Conservation (phyloP, 2,797 vertebrate species). For the Salmo trutta region DNA sequence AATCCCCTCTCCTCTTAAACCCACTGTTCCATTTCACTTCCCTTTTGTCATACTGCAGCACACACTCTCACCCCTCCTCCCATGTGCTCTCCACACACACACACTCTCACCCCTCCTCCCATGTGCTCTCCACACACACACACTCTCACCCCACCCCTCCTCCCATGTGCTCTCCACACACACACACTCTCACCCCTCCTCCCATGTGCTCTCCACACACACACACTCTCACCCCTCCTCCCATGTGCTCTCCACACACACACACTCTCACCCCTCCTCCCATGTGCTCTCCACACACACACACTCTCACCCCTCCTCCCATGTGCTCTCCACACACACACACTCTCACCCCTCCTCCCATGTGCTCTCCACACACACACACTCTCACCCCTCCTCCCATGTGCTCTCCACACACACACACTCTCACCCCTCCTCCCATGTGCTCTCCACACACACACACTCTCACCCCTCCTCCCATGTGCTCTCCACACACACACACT, state of each 20-base stretch:
- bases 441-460: not conserved
- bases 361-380: not conserved
- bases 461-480: too few relatives aligned
- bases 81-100: not conserved
- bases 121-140: not conserved
- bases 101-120: too few relatives aligned
- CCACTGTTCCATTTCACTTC: conserved; percentile 72
- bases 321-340: not conserved
- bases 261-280: too few relatives aligned
- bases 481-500: not conserved
- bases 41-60: conserved; percentile 72
- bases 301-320: too few relatives aligned
- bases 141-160: too few relatives aligned
- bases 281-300: not conserved
- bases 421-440: too few relatives aligned
- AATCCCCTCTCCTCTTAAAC: conserved; percentile 69
- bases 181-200: too few relatives aligned
- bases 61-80: conserved; percentile 33
- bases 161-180: not conserved
- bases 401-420: not conserved
- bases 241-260: not conserved
- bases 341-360: too few relatives aligned
- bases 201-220: not conserved
- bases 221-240: too few relatives aligned
- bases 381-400: too few relatives aligned